Conservation (phyloP, 2,113 vertebrate genomes). For the human (Homo sapiens) region GRCh38 chrY:23516501-23517000, state of each 20-base stretch:
- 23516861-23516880: background rate
- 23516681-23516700: too few relatives aligned
- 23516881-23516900: background rate
- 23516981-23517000: background rate
- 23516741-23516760: background rate
- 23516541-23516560: too few relatives aligned
- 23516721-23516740: background rate
- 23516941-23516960: background rate
- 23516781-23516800: rapidly evolving
- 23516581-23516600: background rate
- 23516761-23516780: background rate
- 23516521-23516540: background rate
- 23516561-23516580: too few relatives aligned
- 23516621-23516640: too few relatives aligned
- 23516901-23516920: background rate
- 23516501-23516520: background rate
- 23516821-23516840: background rate
- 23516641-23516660: too few relatives aligned
- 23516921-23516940: background rate
- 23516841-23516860: background rate
- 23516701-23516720: too few relatives aligned
- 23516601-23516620: too few relatives aligned
- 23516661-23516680: too few relatives aligned
- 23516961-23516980: background rate
- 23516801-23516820: background rate